phyloP scores from a whole-genome alignment of 2,888 invertebrate species.

The Metallyticus violacea region DNA sequence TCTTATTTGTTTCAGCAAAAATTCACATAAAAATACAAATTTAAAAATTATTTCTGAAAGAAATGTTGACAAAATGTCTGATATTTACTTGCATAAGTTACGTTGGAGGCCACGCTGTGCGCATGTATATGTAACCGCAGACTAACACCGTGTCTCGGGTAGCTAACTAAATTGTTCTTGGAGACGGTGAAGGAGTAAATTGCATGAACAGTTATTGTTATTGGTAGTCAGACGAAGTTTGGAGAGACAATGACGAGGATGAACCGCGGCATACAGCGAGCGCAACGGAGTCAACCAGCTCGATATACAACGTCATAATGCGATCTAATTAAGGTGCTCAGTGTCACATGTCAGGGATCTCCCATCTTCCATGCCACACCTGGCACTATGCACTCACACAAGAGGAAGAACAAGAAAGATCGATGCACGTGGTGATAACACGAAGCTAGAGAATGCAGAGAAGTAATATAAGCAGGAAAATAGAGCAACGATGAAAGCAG shows the following conservation, averaged over 20 bases:
- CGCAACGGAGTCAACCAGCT: not conserved
- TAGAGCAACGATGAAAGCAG: no score
- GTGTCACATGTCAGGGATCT: not conserved
- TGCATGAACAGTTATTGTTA: not conserved
- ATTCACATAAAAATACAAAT: no score
- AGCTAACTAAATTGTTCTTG: not conserved
- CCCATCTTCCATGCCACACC: not conserved
- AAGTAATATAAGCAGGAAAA: no score
- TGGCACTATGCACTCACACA: not conserved
- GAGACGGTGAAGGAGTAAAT: not conserved
- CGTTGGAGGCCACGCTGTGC: not conserved
- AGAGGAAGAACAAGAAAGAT: not conserved
- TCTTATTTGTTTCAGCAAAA: no score
- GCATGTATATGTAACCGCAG: not conserved
- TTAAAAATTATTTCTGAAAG: no score
- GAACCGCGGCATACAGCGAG: not conserved
- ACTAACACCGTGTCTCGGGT: not conserved
- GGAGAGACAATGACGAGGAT: not conserved
- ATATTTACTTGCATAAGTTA: not conserved
- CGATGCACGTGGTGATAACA: no score
- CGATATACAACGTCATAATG: not conserved
- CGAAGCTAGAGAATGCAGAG: no score
- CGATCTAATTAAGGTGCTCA: conserved; percentile 1
- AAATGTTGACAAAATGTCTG: no score
- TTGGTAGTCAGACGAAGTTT: not conserved